Conservation (phyloP, 2,797 vertebrate species). For the Pantherophis vulpinus region DNA sequence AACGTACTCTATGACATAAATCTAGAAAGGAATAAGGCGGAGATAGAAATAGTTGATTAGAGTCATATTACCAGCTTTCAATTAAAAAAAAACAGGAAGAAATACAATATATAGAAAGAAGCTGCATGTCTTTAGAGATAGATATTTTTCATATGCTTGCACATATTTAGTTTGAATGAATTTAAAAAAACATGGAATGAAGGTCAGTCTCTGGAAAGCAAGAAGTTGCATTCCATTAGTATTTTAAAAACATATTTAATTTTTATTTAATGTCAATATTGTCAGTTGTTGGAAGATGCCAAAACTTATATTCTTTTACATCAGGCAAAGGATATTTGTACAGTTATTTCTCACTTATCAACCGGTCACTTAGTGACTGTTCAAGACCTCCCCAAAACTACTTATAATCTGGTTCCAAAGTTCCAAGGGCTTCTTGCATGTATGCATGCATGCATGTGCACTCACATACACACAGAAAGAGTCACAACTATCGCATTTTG, state of each 20-base stretch:
- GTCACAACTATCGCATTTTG: neutral
- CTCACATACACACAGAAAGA: neutral
- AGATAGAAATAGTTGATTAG: neutral
- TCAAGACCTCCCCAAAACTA: neutral
- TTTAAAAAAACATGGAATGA: neutral
- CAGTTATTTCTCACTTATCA: neutral
- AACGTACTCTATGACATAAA: neutral
- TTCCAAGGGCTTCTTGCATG: neutral
- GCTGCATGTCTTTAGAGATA: neutral
- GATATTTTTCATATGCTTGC: neutral
- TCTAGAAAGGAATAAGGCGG: neutral
- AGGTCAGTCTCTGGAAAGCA: neutral
- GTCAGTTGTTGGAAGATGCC: neutral
- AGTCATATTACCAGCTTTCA: neutral
- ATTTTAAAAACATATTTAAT: neutral
- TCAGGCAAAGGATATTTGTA: neutral
- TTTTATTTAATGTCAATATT: neutral
- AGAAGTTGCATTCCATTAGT: neutral
- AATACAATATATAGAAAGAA: neutral
- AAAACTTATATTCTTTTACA: neutral
- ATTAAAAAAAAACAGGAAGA: neutral
- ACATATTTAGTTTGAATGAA: neutral
- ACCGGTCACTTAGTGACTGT: neutral
- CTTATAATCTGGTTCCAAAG: neutral
- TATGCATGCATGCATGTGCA: neutral